phyloP scores from a whole-genome alignment of 2,113 vertebrate species.

The Clarias magur region DNA sequence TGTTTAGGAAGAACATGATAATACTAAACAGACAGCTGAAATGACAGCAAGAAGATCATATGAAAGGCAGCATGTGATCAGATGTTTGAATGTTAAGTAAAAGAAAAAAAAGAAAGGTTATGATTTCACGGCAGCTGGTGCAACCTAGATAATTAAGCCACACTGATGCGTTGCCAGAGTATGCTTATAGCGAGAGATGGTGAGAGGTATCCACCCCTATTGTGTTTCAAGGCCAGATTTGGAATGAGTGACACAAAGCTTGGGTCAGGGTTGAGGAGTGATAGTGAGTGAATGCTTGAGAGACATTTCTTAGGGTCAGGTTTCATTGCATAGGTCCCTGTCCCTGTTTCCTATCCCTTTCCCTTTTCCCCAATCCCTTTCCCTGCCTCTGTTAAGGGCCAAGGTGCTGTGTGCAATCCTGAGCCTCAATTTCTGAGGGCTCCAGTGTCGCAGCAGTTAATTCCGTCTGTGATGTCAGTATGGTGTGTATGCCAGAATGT shows the following conservation, averaged over 20 bases:
- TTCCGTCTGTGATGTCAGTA: slow-evolving; percentile 40
- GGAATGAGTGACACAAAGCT: slow-evolving; percentile 49
- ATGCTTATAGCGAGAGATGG: slow-evolving; percentile 59
- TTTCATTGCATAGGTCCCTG: slow-evolving; percentile 47
- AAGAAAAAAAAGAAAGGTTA: slow-evolving; percentile 47
- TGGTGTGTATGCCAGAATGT: slow-evolving; percentile 18
- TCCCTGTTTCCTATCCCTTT: background rate
- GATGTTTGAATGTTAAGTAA: slow-evolving; percentile 1
- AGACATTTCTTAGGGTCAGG: slow-evolving; percentile 39
- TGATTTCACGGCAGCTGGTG: slow-evolving; percentile 76
- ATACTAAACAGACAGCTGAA: background rate
- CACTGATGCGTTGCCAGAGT: slow-evolving; percentile 66
- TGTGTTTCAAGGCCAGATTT: slow-evolving; percentile 70
- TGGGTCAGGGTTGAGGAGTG: slow-evolving; percentile 61
- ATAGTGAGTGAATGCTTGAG: slow-evolving; percentile 39
- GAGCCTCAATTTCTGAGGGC: slow-evolving; percentile 1
- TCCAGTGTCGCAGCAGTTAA: slow-evolving; percentile 20
- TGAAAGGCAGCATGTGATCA: slow-evolving; percentile 53
- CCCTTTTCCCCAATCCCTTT: background rate
- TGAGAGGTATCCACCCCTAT: slow-evolving; percentile 67
- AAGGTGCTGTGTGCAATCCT: slow-evolving; percentile 40
- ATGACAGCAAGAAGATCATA: background rate
- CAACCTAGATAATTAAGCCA: slow-evolving; percentile 73
- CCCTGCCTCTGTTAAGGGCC: background rate
- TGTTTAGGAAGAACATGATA: background rate